Conservation (phyloP, 1,140 invertebrate genomes). For the Caenorhabditis elegans region WBcel235 BX284605.5:3076501-3077000, state of each 20-base stretch:
- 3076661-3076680: background rate
- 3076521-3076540: background rate
- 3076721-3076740: background rate
- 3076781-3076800: too few species aligned
- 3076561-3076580: background rate
- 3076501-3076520: background rate
- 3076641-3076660: background rate
- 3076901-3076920: background rate
- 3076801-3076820: background rate
- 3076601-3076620: background rate
- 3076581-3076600: too few species aligned
- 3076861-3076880: background rate
- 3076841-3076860: conserved; percentile 12
- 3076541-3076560: background rate
- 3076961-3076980: background rate
- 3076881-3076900: conserved; percentile 31
- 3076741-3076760: background rate
- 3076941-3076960: background rate
- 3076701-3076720: background rate
- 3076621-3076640: background rate
- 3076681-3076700: background rate
- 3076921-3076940: background rate
- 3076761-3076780: background rate
- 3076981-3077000: background rate
- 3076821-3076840: conserved; percentile 27